A percentile compares a stretch with the other conserved stretches of the same genome.
phyloP scores from a whole-genome alignment of 2,113 vertebrate species.

The Antigone vipio region DNA sequence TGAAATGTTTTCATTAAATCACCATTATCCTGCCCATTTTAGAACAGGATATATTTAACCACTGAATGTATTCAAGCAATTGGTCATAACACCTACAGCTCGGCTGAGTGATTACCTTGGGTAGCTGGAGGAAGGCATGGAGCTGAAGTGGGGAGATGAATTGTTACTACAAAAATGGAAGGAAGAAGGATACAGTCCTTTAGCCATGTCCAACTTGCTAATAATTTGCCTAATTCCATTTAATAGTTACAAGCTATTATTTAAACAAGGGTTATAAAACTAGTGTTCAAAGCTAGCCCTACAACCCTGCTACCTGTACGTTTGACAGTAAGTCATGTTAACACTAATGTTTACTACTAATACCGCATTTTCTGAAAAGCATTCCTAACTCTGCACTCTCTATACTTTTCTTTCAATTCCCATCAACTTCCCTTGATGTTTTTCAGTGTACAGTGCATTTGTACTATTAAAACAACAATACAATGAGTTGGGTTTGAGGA shows the following conservation, averaged over 20 bases:
- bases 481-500: slow-evolving; percentile 21
- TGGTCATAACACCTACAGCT: background rate
- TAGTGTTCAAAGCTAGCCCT: background rate
- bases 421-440: background rate
- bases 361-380: background rate
- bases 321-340: background rate
- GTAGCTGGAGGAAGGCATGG: background rate
- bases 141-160: background rate
- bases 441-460: background rate
- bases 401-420: background rate
- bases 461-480: background rate
- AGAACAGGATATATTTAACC: slow-evolving; percentile 56
- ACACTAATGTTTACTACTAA: background rate
- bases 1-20: slow-evolving; percentile 28
- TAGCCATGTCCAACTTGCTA: background rate
- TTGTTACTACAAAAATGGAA: background rate
- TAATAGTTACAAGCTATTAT: background rate
- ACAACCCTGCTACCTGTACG: background rate
- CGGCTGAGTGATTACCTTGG: background rate
- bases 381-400: background rate
- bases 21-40: slow-evolving; percentile 8
- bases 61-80: slow-evolving; percentile 11
- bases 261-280: background rate
- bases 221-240: background rate
- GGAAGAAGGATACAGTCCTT: background rate